Evolutionary conservation across 2,888 invertebrate genomes (phyloP).

Genomic region (Eudemis profundana): DNA sequence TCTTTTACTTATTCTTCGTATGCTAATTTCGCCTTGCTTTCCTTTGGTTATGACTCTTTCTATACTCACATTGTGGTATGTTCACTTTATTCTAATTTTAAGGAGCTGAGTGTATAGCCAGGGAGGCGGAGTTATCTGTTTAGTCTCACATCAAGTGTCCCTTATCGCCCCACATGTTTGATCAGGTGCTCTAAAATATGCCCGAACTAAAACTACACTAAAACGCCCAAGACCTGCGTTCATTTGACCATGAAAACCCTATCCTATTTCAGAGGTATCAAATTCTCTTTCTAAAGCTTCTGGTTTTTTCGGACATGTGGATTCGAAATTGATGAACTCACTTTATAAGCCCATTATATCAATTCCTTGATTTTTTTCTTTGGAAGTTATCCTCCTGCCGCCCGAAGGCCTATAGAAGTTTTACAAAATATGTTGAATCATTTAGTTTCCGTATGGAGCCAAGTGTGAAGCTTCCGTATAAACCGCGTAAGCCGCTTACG

Average conservation of each 20-base stretch:
- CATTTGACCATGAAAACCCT: conserved; percentile 72
- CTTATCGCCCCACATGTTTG: conserved; percentile 82
- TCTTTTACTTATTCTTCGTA: conserved; percentile 45
- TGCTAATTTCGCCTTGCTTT: conserved; percentile 50
- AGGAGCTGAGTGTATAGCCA: conserved; percentile 62
- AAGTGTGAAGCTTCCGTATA: conserved; percentile 14
- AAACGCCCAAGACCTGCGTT: conserved; percentile 68
- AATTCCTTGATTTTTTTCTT: too few relatives aligned
- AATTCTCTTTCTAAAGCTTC: conserved; percentile 63
- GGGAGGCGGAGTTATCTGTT: conserved; percentile 75
- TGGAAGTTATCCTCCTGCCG: too few relatives aligned
- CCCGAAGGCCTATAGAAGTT: too few relatives aligned
- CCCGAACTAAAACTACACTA: conserved; percentile 64
- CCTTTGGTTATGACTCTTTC: conserved; percentile 33
- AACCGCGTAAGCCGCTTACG: conserved; percentile 27
- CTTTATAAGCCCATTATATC: not conserved
- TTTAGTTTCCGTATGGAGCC: conserved; percentile 21
- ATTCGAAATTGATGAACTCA: not conserved
- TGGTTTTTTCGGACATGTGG: conserved; percentile 42
- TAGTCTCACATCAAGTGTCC: conserved; percentile 80
- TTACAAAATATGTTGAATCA: conserved; percentile 14
- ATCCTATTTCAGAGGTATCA: conserved; percentile 57
- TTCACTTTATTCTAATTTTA: conserved; percentile 55
- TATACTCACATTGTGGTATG: conserved; percentile 42
- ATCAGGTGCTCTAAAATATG: conserved; percentile 77